A percentile compares a stretch with the other conserved stretches of the same genome.
Evolutionary conservation across 2,113 vertebrate species (phyloP).

Genomic region (Delphinus delphis): DNA sequence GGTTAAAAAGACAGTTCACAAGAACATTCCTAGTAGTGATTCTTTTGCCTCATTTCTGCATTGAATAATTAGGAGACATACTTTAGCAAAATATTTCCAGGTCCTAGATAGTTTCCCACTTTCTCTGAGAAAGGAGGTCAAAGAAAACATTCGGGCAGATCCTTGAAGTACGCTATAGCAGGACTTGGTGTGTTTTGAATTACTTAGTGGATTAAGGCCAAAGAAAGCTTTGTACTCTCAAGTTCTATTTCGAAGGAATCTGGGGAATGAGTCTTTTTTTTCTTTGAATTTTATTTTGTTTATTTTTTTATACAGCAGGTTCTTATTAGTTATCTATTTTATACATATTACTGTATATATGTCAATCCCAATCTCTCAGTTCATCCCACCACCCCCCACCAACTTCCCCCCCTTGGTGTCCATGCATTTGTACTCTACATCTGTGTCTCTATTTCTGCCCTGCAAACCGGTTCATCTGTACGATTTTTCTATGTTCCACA

Average conservation of each 20-base stretch:
- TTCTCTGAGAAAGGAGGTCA: slow-evolving; percentile 49
- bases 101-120: neutral
- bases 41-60: neutral
- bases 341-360: no score
- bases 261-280: slow-evolving; percentile 6
- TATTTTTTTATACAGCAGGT: no score
- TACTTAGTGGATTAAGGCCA: slow-evolving; percentile 56
- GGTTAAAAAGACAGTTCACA: neutral
- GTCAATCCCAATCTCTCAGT: no score
- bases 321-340: no score
- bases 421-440: no score
- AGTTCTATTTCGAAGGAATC: slow-evolving; percentile 49
- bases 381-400: no score
- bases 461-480: no score
- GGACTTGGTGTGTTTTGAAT: slow-evolving; percentile 62
- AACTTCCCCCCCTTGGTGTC: no score
- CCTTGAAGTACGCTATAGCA: slow-evolving; percentile 38
- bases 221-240: slow-evolving; percentile 64
- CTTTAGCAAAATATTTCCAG: neutral
- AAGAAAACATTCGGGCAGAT: slow-evolving; percentile 63
- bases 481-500: no score
- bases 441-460: no score
- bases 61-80: neutral
- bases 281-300: no score
- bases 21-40: neutral